Evolutionary conservation across 1,140 invertebrate genomes (phyloP).

Genomic region (Nixonia krombeini): DNA sequence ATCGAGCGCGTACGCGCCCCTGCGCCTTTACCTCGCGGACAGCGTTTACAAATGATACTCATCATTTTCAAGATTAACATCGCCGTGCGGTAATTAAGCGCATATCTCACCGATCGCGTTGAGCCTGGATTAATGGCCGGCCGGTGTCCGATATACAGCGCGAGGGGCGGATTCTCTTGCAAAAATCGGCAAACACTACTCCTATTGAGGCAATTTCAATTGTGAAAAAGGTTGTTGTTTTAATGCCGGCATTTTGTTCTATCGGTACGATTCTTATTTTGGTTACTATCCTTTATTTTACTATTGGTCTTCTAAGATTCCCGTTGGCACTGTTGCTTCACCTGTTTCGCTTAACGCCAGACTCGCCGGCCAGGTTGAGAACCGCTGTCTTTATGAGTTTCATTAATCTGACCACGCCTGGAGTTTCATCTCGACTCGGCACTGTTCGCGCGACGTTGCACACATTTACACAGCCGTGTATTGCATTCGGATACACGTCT

Average conservation of each 20-base stretch:
- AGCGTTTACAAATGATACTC: conserved; percentile 44
- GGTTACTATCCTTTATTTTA: background rate
- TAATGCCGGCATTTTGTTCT: no score
- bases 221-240: no score
- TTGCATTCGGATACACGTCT: conserved; percentile 22
- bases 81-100: conserved; percentile 37
- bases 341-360: no score
- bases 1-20: conserved; percentile 4
- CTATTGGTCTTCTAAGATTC: background rate
- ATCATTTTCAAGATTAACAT: conserved; percentile 42
- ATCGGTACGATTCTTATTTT: no score
- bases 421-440: conserved; percentile 40
- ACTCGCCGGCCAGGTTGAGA: no score
- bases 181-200: no score
- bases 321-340: no score
- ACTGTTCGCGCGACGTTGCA: conserved; percentile 45
- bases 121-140: no score
- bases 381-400: conserved; percentile 54
- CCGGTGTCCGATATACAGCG: no score
- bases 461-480: conserved; percentile 25
- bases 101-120: conserved; percentile 30
- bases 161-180: no score
- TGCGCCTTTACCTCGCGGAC: conserved; percentile 16
- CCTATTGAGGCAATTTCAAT: no score
- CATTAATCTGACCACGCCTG: conserved; percentile 63